Evolutionary conservation across 2,113 vertebrate genomes (phyloP).

Genomic region (Cettia cetti): DNA sequence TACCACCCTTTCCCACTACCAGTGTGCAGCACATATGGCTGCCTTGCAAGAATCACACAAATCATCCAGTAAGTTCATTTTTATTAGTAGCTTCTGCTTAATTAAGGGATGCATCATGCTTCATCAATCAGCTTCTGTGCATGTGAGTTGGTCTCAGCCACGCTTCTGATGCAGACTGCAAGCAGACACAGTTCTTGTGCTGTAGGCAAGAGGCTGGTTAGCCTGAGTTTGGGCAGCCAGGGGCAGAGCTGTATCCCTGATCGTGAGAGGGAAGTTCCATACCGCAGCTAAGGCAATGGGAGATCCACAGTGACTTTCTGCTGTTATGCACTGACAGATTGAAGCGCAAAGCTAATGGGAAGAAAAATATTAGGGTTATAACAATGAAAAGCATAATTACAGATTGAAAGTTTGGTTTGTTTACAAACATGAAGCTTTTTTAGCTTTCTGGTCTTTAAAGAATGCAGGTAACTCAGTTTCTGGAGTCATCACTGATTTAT

Average conservation of each 20-base stretch:
- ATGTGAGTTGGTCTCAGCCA: neutral
- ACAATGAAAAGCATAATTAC: neutral
- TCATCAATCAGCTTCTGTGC: slow-evolving; percentile 66
- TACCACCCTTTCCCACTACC: slow-evolving; percentile 8
- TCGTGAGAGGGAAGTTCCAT: neutral
- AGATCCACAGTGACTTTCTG: neutral
- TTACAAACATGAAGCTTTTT: neutral
- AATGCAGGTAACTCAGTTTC: neutral
- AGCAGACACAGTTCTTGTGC: neutral
- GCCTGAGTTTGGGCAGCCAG: neutral
- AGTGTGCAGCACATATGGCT: slow-evolving; percentile 47
- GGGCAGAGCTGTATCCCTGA: neutral
- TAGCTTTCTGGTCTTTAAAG: neutral
- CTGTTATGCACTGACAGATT: neutral
- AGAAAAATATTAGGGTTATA: neutral
- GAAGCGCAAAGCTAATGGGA: neutral
- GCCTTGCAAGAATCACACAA: slow-evolving; percentile 53
- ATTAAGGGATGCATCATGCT: slow-evolving; percentile 61
- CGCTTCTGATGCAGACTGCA: neutral
- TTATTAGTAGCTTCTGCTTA: slow-evolving; percentile 73
- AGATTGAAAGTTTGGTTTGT: neutral
- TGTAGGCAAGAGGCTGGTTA: neutral
- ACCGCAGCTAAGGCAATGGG: neutral
- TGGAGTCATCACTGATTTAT: neutral
- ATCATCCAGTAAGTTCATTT: slow-evolving; percentile 67